Conservation (phyloP, 2,797 vertebrate species). For the Micropoecilia bifurca region DNA sequence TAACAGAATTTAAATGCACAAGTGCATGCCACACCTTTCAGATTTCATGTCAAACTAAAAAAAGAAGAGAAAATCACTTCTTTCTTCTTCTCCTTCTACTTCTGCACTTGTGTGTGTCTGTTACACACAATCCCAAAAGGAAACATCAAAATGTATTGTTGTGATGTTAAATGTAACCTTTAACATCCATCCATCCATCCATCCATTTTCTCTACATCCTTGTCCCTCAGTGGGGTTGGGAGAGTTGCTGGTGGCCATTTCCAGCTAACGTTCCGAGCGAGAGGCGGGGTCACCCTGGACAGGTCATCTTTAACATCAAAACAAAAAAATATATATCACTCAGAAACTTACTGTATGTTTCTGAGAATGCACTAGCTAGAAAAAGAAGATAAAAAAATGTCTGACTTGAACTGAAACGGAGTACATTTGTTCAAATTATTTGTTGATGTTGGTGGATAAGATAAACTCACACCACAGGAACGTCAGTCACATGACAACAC, state of each 20-base stretch:
- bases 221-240: too few relatives aligned
- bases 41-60: not conserved
- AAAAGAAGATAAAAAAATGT: not conserved
- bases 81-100: not conserved
- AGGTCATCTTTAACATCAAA: not conserved
- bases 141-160: not conserved
- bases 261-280: too few relatives aligned
- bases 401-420: not conserved
- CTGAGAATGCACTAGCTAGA: too few relatives aligned
- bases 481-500: too few relatives aligned
- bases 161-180: not conserved
- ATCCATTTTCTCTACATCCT: too few relatives aligned
- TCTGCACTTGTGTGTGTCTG: not conserved
- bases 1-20: not conserved
- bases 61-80: not conserved
- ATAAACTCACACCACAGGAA: not conserved
- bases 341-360: too few relatives aligned
- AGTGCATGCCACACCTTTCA: not conserved
- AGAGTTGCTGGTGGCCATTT: too few relatives aligned
- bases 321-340: not conserved
- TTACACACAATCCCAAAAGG: not conserved
- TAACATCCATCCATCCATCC: too few relatives aligned
- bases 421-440: not conserved
- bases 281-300: too few relatives aligned
- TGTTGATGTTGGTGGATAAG: not conserved